Evolutionary conservation across 92 coral and sea anemone species (phyloP).

Genomic region (Palythoa grandis): DNA sequence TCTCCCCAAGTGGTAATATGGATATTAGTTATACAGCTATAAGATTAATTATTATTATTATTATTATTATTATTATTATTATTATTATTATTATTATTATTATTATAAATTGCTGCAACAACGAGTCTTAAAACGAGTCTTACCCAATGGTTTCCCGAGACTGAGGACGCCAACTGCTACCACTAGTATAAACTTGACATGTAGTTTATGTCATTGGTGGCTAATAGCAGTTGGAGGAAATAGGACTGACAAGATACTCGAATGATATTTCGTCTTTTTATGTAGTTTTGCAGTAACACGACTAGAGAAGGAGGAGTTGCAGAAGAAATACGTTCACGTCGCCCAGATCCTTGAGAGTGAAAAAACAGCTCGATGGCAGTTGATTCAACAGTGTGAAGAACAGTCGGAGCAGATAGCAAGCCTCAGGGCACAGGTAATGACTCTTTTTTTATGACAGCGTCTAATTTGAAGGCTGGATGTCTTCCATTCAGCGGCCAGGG

Average conservation of each 20-base stretch:
- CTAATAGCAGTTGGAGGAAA: neutral
- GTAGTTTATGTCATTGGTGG: neutral
- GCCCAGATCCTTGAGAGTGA: slow-evolving; percentile 91
- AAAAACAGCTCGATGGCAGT: slow-evolving; percentile 90
- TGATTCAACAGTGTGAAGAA: slow-evolving; percentile 91
- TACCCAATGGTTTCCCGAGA: no score
- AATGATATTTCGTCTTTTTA: neutral
- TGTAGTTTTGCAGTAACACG: slow-evolving; percentile 83
- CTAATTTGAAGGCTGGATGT: neutral
- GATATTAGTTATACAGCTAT: no score
- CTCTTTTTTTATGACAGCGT: neutral
- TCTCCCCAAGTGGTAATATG: no score
- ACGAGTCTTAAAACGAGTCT: no score
- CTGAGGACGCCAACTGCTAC: no score
- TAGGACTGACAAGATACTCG: neutral
- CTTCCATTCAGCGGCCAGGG: no score
- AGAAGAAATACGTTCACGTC: slow-evolving; percentile 77
- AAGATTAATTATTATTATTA: no score
- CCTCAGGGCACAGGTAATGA: slow-evolving; percentile 72
- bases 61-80: no score
- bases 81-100: no score
- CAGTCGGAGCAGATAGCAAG: slow-evolving; percentile 78
- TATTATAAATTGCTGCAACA: no score
- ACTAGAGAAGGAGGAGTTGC: slow-evolving; percentile 80
- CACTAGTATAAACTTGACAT: no score